These are phyloP conservation scores for Agraylea sexmaculata DNA, from an alignment of 1,140 invertebrate genomes.

Conservation along the genomic window DNA sequence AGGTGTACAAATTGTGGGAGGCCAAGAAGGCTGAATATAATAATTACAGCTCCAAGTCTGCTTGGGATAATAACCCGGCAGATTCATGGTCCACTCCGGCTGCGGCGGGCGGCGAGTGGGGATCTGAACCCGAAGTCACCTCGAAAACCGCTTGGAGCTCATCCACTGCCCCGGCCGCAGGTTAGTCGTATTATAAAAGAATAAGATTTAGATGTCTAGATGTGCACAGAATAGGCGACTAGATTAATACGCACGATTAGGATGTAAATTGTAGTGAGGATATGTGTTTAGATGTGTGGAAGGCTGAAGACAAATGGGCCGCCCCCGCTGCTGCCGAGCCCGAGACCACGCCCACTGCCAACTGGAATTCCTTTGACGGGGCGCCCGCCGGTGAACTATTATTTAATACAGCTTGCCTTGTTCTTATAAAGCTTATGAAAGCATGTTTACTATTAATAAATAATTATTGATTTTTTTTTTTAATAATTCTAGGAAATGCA, in stretches of 20 bases:
- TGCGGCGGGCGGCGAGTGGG: constrained; percentile 26
- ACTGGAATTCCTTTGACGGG: no score
- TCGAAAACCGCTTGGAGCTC: constrained; percentile 16
- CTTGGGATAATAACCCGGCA: constrained; percentile 24
- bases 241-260: no score
- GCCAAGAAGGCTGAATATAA: constrained; percentile 39
- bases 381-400: no score
- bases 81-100: constrained; percentile 27
- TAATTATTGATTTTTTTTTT: constrained; percentile 2
- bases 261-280: neutral
- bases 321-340: neutral
- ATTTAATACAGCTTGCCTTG: neutral
- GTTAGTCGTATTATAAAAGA: no score
- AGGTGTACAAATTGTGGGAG: constrained; percentile 45
- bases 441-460: neutral
- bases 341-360: no score
- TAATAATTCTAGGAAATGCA: constrained; percentile 12
- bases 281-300: neutral
- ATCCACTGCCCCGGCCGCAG: constrained; percentile 3
- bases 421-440: neutral
- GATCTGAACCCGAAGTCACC: constrained; percentile 24
- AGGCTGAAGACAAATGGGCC: neutral
- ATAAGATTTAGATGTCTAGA: no score
- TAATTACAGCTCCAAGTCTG: constrained; percentile 27
- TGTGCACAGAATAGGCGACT: no score